These are phyloP conservation scores for Morpho helenor DNA, from an alignment of 2,888 invertebrate species.

Conservation along the genomic window DNA sequence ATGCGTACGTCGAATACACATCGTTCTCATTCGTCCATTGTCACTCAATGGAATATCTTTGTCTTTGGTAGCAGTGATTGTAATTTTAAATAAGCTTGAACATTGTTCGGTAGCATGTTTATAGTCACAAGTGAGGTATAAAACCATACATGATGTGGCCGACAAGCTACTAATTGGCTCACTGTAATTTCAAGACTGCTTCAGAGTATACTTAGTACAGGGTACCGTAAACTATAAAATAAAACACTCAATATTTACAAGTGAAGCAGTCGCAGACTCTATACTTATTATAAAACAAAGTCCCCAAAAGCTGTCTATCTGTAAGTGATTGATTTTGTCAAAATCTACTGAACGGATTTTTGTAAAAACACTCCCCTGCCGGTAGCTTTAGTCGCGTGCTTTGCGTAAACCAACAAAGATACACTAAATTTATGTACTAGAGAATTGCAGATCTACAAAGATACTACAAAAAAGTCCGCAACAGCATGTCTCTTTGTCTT, in stretches of 20 bases:
- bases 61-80: slow-evolving; percentile 24
- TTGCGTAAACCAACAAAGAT: no score
- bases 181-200: slow-evolving; percentile 29
- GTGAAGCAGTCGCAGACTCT: no score
- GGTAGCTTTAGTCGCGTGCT: no score
- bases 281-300: no score
- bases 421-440: no score
- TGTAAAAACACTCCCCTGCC: no score
- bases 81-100: slow-evolving; percentile 34
- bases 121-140: slow-evolving; percentile 26
- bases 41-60: slow-evolving; percentile 28
- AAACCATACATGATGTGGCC: slow-evolving; percentile 19
- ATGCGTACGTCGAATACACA: slow-evolving; percentile 24
- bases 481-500: no score
- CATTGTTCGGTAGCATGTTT: slow-evolving; percentile 32
- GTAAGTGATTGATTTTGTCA: no score
- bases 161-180: slow-evolving; percentile 31
- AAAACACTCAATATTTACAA: background rate
- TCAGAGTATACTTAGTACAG: slow-evolving; percentile 13
- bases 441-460: no score
- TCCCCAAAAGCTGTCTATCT: no score
- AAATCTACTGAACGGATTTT: no score
- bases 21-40: slow-evolving; percentile 27
- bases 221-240: slow-evolving; percentile 7
- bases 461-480: no score